phyloP scores from a whole-genome alignment of 2,888 invertebrate species.

The Hyles lineata region DNA sequence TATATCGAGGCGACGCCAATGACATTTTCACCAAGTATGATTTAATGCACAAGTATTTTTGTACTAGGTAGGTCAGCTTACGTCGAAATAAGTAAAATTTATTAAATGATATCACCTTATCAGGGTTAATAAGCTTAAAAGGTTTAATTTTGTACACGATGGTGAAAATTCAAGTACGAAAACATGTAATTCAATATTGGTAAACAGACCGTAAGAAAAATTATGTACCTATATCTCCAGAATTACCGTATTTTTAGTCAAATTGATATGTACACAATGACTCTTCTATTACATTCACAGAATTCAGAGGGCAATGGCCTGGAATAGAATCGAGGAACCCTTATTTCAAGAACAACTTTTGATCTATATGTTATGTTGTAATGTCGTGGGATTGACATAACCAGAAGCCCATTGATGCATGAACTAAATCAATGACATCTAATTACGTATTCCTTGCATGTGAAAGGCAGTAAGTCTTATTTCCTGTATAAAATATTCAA shows the following conservation, averaged over 20 bases:
- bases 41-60: slow-evolving; percentile 19
- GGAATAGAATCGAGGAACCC: background rate
- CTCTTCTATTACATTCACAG: too few species aligned
- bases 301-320: too few species aligned
- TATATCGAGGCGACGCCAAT: slow-evolving; percentile 2
- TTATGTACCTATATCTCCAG: too few species aligned
- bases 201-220: too few species aligned
- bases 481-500: background rate
- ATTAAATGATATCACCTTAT: slow-evolving; percentile 25
- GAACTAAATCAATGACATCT: slow-evolving; percentile 25
- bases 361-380: background rate
- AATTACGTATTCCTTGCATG: slow-evolving; percentile 13
- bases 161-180: background rate
- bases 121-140: slow-evolving; percentile 24
- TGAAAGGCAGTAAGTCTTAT: background rate
- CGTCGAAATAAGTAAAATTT: slow-evolving; percentile 23
- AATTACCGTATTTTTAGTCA: too few species aligned
- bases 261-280: too few species aligned
- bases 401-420: slow-evolving; percentile 22
- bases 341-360: background rate
- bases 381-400: slow-evolving; percentile 15
- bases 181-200: background rate
- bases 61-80: slow-evolving; percentile 13
- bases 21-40: slow-evolving; percentile 26
- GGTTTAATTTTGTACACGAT: slow-evolving; percentile 11